These are phyloP conservation scores for Lithophane leautieri DNA, from an alignment of 2,888 invertebrate genomes.

Conservation along the genomic window DNA sequence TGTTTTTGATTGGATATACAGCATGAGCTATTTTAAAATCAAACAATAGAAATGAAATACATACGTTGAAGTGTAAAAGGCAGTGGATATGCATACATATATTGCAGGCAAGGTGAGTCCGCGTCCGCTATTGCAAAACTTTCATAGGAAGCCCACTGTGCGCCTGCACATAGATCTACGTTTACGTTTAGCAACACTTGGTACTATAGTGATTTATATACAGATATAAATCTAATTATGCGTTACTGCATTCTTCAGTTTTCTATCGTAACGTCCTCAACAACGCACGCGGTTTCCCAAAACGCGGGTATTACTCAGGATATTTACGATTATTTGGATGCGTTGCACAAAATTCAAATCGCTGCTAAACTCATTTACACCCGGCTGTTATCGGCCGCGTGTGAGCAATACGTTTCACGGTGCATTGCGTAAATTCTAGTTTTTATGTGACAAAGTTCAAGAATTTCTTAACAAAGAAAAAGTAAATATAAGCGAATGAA, in stretches of 20 bases:
- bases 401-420: constrained; percentile 48
- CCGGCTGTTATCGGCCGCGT: constrained; percentile 40
- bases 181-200: constrained; percentile 70
- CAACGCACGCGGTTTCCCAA: constrained; percentile 47
- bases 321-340: constrained; percentile 53
- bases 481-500: constrained; percentile 63
- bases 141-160: constrained; percentile 70
- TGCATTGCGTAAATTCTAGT: constrained; percentile 45
- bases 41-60: neutral
- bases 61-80: constrained; percentile 13
- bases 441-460: constrained; percentile 56
- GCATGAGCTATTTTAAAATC: neutral
- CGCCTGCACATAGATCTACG: constrained; percentile 40
- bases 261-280: constrained; percentile 57
- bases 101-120: constrained; percentile 72
- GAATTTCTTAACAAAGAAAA: constrained; percentile 61
- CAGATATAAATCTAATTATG: constrained; percentile 72
- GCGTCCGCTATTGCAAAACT: constrained; percentile 73
- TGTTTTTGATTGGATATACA: too few relatives aligned
- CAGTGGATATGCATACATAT: constrained; percentile 70
- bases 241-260: constrained; percentile 60
- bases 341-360: constrained; percentile 56
- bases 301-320: constrained; percentile 37
- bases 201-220: constrained; percentile 71
- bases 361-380: constrained; percentile 48